Conservation (phyloP, 2,888 invertebrate species). For the Meandrusa payeni region DNA sequence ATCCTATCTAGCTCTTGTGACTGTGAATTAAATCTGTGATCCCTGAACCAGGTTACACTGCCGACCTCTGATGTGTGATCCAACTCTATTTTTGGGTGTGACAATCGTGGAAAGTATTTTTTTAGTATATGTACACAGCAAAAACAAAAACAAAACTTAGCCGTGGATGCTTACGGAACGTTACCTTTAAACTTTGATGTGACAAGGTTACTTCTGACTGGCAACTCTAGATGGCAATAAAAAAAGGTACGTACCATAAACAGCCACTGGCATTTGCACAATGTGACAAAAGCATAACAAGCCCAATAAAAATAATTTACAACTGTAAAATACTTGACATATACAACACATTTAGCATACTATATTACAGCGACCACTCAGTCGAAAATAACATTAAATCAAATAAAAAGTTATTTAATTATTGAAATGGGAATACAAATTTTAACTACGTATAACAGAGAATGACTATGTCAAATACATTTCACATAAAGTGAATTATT, state of each 20-base stretch:
- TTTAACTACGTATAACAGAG: too few species aligned
- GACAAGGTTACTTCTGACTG: too few species aligned
- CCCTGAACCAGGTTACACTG: slow-evolving; percentile 83
- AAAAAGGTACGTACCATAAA: slow-evolving; percentile 3
- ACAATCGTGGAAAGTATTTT: slow-evolving; percentile 63
- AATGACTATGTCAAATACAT: too few species aligned
- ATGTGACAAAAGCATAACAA: slow-evolving; percentile 33
- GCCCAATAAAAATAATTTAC: slow-evolving; percentile 28
- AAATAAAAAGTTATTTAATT: too few species aligned
- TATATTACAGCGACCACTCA: background rate
- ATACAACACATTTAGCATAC: slow-evolving; percentile 24
- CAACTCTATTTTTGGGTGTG: slow-evolving; percentile 74
- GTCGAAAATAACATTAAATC: background rate
- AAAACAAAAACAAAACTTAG: slow-evolving; percentile 62
- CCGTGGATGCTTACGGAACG: slow-evolving; percentile 42
- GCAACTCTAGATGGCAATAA: background rate
- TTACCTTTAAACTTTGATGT: too few species aligned
- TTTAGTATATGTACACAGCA: slow-evolving; percentile 78
- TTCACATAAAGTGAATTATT: too few species aligned
- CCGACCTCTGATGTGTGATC: slow-evolving; percentile 78
- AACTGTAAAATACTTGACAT: slow-evolving; percentile 23
- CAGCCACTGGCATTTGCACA: slow-evolving; percentile 22
- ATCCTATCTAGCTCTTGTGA: slow-evolving; percentile 81
- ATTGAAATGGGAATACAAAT: too few species aligned
- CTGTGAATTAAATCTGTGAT: slow-evolving; percentile 83